A percentile compares a stretch with the other conserved stretches of the same genome.
These are phyloP conservation scores for Malurus elegans DNA, from an alignment of 2,113 vertebrate genomes.

Conservation along the genomic window DNA sequence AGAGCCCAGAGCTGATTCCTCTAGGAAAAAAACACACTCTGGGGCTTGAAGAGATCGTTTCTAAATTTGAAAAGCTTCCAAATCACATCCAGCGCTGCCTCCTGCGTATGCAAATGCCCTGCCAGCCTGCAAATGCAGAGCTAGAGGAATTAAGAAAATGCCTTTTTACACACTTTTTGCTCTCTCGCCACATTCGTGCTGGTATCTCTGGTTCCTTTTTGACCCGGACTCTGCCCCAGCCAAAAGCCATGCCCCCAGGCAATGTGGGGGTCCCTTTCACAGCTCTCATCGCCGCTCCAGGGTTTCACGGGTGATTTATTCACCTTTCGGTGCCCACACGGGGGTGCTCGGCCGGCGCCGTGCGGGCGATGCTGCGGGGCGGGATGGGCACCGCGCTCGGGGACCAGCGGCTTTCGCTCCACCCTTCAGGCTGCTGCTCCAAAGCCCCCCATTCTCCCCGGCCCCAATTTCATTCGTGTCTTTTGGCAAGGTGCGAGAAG, in stretches of 20 bases:
- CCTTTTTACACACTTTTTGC: neutral
- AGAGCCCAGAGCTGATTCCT: neutral
- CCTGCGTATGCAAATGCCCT: neutral
- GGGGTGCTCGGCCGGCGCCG: neutral
- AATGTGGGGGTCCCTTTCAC: accelerated
- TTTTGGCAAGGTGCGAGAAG: neutral
- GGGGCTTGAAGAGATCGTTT: neutral
- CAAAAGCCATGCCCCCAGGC: neutral
- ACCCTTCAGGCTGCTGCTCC: neutral
- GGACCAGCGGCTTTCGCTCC: neutral
- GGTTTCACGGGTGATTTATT: neutral
- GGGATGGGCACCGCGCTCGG: neutral
- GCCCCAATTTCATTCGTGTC: neutral
- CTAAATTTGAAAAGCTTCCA: neutral
- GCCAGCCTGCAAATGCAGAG: neutral
- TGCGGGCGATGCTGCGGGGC: neutral
- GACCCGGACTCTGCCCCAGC: no score
- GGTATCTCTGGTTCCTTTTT: neutral
- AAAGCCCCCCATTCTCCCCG: neutral
- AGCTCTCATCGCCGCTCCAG: no score
- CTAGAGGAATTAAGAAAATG: neutral
- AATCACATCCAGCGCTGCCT: neutral
- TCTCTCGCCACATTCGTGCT: neutral
- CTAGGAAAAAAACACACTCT: neutral
- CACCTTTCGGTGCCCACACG: neutral